Evolutionary conservation across 2,888 invertebrate species (phyloP).

Genomic region (Chelonus formosanus): DNA sequence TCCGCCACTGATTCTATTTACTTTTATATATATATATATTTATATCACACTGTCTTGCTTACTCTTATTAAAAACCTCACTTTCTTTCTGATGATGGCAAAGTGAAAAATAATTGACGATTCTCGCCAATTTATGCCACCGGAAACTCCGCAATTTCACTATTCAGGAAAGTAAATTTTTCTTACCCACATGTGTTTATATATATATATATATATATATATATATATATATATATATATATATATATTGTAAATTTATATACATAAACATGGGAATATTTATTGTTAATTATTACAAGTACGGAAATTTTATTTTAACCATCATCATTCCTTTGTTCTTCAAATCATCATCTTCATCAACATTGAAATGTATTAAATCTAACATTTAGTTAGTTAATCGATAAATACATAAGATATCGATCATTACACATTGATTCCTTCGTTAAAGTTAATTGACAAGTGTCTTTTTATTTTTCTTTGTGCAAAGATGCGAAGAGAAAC

Average conservation of each 20-base stretch:
- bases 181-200: conserved; percentile 3
- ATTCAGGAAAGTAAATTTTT: conserved; percentile 35
- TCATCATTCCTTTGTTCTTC: no score
- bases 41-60: conserved; percentile 19
- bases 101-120: conserved; percentile 38
- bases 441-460: conserved; percentile 23
- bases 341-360: no score
- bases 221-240: conserved; percentile 4
- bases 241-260: neutral
- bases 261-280: neutral
- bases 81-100: conserved; percentile 28
- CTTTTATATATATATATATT: conserved; percentile 25
- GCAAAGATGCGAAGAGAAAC: conserved; percentile 53
- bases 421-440: conserved; percentile 13
- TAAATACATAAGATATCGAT: conserved; percentile 13
- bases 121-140: conserved; percentile 29
- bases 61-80: conserved; percentile 19
- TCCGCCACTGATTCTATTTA: conserved; percentile 30
- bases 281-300: neutral
- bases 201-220: conserved; percentile 6
- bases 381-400: neutral
- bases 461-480: conserved; percentile 36
- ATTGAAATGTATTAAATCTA: no score
- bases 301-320: neutral
- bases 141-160: conserved; percentile 35